Conservation (phyloP, 2,888 invertebrate genomes). For the Pachliopta kotzebuea region DNA sequence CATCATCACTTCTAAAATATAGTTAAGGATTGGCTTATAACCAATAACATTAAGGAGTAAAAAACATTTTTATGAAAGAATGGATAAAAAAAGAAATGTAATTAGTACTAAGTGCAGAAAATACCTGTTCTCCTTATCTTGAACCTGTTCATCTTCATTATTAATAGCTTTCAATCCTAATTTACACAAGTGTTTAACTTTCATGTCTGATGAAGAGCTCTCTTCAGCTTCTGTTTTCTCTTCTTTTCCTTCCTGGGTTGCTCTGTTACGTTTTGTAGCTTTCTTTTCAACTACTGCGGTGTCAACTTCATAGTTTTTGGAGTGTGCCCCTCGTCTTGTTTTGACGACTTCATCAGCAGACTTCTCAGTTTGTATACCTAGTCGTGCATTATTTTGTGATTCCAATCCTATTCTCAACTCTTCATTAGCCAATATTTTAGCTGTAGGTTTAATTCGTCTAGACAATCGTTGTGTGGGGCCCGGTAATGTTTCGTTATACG, state of each 20-base stretch:
- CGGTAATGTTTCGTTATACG: constrained; percentile 77
- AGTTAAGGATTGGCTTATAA: background rate
- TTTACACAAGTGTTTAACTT: constrained; percentile 78
- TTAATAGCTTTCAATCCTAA: constrained; percentile 73
- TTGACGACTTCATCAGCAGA: constrained; percentile 61
- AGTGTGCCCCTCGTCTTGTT: constrained; percentile 57
- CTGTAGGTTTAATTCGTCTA: constrained; percentile 83
- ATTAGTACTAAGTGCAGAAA: background rate
- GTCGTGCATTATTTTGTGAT: constrained; percentile 77
- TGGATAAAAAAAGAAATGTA: background rate
- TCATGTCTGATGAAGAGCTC: constrained; percentile 71
- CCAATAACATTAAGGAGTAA: too few species aligned
- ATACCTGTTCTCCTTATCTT: constrained; percentile 38
- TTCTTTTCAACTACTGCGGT: constrained; percentile 33
- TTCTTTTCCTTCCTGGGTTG: constrained; percentile 30
- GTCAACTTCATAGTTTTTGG: constrained; percentile 38
- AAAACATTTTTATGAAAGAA: too few species aligned
- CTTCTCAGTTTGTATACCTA: constrained; percentile 63
- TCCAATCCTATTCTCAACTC: constrained; percentile 81
- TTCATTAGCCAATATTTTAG: constrained; percentile 84
- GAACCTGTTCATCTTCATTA: constrained; percentile 53
- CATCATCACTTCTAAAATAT: constrained; percentile 37
- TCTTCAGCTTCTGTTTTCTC: constrained; percentile 33
- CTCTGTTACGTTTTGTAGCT: constrained; percentile 32
- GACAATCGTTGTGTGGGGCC: constrained; percentile 54